These are phyloP conservation scores for Cyprinodon diabolis DNA, from an alignment of 2,797 vertebrate species.

Conservation along the genomic window DNA sequence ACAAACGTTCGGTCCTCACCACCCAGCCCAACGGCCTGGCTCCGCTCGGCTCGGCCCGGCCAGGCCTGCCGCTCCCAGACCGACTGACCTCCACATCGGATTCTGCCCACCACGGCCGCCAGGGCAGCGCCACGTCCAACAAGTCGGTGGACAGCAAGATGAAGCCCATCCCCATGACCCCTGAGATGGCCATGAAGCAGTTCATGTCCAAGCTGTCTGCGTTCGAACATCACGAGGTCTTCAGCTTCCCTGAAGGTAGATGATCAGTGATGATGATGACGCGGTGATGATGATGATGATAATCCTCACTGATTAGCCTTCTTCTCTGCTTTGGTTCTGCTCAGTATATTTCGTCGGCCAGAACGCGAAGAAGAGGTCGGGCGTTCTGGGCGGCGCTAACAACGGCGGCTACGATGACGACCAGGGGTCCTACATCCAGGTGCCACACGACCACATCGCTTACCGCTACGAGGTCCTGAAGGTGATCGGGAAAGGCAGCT, in stretches of 20 bases:
- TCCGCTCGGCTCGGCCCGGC: conserved; percentile 79
- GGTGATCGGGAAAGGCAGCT: conserved; percentile 98
- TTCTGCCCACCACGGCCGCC: conserved; percentile 85
- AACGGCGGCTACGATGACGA: conserved; percentile 96
- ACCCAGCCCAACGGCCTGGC: conserved; percentile 95
- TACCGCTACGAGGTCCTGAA: conserved; percentile 98
- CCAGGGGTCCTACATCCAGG: conserved; percentile 98
- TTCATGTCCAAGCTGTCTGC: conserved; percentile 94
- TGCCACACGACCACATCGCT: conserved; percentile 94
- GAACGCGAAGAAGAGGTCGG: conserved; percentile 94
- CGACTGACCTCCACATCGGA: conserved; percentile 81
- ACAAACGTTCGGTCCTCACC: conserved; percentile 91
- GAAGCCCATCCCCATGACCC: conserved; percentile 83
- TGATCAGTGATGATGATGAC: background rate
- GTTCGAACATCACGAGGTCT: conserved; percentile 97
- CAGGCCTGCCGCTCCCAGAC: conserved; percentile 85
- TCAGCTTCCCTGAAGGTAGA: conserved; percentile 88
- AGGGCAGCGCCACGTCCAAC: conserved; percentile 89
- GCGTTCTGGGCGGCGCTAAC: conserved; percentile 92
- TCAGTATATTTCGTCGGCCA: conserved; percentile 91
- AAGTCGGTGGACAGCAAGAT: conserved; percentile 90
- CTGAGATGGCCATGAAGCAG: conserved; percentile 98
- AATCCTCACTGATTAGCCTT: background rate
- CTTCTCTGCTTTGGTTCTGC: background rate
- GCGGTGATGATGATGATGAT: too few relatives aligned